A percentile compares a stretch with the other conserved stretches of the same genome.
These are phyloP conservation scores for Gavialis gangeticus DNA, from an alignment of 2,113 vertebrate species.

Conservation along the genomic window DNA sequence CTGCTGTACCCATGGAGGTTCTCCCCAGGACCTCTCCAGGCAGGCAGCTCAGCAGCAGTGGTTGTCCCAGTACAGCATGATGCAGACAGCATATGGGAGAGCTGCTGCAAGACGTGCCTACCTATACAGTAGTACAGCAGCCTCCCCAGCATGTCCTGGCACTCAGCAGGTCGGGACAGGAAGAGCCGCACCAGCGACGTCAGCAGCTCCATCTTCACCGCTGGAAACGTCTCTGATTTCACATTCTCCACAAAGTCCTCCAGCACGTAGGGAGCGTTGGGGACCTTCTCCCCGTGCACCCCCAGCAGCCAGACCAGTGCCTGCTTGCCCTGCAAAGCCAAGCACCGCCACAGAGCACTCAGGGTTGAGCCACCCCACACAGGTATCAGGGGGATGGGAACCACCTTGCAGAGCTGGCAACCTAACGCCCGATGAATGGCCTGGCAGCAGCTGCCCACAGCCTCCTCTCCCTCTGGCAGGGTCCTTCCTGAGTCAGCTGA, in stretches of 20 bases:
- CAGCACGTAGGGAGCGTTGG: conserved; percentile 90
- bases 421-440: not conserved
- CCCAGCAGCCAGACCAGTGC: conserved; percentile 95
- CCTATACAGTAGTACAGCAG: conserved; percentile 91
- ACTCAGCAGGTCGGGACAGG: conserved; percentile 91
- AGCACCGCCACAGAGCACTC: not conserved
- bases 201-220: conserved; percentile 93
- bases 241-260: conserved; percentile 91
- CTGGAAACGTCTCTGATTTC: conserved; percentile 83
- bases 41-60: not conserved
- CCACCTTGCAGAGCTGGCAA: no score
- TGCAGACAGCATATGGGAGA: not conserved
- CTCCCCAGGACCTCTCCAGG: no score
- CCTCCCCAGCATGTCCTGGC: conserved; percentile 92
- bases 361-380: not conserved
- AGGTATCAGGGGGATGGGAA: no score
- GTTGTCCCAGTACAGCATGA: not conserved
- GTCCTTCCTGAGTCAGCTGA: no score
- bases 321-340: conserved; percentile 87
- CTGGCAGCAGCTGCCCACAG: not conserved
- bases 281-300: conserved; percentile 85
- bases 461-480: no score
- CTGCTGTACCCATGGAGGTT: no score
- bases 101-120: conserved; percentile 49
- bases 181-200: conserved; percentile 89